Conservation (phyloP, 2,113 vertebrate species). For the Xenopus laevis region DNA sequence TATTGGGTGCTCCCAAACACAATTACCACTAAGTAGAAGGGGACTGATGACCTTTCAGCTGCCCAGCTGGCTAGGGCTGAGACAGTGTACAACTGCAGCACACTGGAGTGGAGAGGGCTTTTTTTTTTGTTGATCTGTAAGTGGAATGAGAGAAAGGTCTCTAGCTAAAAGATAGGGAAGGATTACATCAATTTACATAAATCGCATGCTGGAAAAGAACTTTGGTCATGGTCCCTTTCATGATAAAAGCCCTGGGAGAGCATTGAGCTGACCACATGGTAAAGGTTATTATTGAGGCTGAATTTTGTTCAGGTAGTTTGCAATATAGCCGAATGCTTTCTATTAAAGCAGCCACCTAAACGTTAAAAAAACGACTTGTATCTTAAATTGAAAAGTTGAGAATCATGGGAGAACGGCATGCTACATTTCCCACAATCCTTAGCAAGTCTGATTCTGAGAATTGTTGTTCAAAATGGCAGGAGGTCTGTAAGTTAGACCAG, state of each 20-base stretch:
- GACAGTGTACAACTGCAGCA: slow-evolving; percentile 49
- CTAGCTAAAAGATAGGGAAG: slow-evolving; percentile 2
- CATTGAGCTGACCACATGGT: slow-evolving; percentile 25
- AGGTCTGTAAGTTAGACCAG: neutral
- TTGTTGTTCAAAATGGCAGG: too few species aligned
- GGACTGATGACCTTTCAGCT: slow-evolving; percentile 52
- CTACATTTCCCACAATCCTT: neutral
- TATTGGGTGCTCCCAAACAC: slow-evolving; percentile 70
- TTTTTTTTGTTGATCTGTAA: neutral
- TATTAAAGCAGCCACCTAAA: neutral
- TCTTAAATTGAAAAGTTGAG: neutral
- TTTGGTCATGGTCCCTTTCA: slow-evolving; percentile 26
- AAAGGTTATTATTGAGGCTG: slow-evolving; percentile 36
- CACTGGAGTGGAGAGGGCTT: slow-evolving; percentile 50
- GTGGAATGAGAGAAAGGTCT: slow-evolving; percentile 2
- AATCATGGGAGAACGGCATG: too few species aligned
- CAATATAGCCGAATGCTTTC: slow-evolving; percentile 22
- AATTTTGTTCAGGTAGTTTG: slow-evolving; percentile 35
- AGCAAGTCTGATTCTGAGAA: neutral
- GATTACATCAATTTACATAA: slow-evolving; percentile 29
- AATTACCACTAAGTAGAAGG: slow-evolving; percentile 56
- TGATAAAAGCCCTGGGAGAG: slow-evolving; percentile 10
- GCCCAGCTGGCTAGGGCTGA: slow-evolving; percentile 61
- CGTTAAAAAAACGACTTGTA: neutral
- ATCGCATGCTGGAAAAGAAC: slow-evolving; percentile 1